Base-by-base conservation (phyloP, 2,888 invertebrate genomes). In the Hydrotaea cyrtoneurina region DNA sequence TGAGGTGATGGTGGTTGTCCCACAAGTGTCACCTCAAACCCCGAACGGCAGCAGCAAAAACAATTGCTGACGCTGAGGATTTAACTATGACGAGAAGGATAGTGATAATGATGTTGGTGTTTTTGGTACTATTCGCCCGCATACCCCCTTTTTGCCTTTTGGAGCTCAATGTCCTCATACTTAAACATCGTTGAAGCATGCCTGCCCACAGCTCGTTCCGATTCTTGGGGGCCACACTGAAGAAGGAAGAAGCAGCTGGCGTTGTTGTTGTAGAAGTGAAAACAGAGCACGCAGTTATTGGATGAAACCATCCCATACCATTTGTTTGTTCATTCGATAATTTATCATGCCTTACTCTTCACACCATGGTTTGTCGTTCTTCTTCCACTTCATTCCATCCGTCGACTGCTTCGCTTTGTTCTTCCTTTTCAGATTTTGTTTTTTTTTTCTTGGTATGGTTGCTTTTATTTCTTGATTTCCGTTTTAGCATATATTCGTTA, bases 231-330 rank as follows among this genome's bases (percentile, higher is more conserved):
- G 50, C 50, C 50, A 50, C 15, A 50, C 13, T 46, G 46, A 15
- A 36, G 39, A 19, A 43, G 46, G 46, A 57, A n/a, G 62, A 71
- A 69, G 53, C 4, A 36, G 46, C n/a, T 39, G 4, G 21, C 43
- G 66, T 64, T 39, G 66, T 36, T 39, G 23, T 46, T 69, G 66
- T 43, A 78, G 39, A 77, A 78, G 19, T 71, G 46, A 66, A 74
- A 64, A 75, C 74, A 69, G 59, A 75, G 57, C 62, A 80, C 69
- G 78, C 69, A 81, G 64, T 82, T 75, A 81, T 84, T 86, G 85
- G 85, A 75, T 77, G 66, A 90, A 90, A 90, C 91, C 89, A 89
- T 69, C 89, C 17, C 46, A 46, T 46, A 46, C 69, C 69, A 7
- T 36, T 75, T 80, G 17, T 39, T 74, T 77, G n/a, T 77, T 62